These are phyloP conservation scores for Aphelocoma californica DNA, from an alignment of 2,797 vertebrate species.

Conservation along the genomic window DNA sequence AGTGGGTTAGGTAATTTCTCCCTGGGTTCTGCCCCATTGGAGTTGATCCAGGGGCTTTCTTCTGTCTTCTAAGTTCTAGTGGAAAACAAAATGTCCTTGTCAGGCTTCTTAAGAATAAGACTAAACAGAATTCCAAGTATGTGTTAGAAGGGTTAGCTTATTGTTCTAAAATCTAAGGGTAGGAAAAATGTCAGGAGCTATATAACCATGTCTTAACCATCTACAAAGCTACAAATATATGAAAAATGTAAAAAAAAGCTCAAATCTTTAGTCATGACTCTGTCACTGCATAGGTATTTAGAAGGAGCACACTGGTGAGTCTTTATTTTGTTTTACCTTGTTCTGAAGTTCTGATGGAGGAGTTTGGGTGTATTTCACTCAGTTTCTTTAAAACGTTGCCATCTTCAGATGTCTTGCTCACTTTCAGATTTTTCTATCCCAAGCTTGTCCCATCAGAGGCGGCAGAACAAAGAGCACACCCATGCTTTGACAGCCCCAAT, in stretches of 20 bases:
- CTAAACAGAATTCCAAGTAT: neutral
- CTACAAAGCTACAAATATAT: neutral
- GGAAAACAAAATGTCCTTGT: neutral
- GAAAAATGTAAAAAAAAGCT: neutral
- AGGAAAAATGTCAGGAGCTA: neutral
- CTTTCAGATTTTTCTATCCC: neutral
- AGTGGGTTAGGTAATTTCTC: neutral
- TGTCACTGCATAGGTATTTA: neutral
- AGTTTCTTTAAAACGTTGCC: neutral
- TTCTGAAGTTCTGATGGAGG: neutral
- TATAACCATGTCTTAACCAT: neutral
- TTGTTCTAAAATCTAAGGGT: neutral
- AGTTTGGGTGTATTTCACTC: neutral
- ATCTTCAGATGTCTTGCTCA: neutral
- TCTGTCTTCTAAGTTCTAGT: neutral
- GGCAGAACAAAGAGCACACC: neutral
- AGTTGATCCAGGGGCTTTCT: neutral
- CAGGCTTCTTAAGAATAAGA: neutral
- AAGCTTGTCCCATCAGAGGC: neutral
- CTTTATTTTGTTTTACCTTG: neutral
- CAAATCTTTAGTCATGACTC: neutral
- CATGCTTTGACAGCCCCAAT: neutral
- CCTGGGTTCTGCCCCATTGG: fast-evolving
- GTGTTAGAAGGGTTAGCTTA: neutral
- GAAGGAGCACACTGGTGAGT: neutral